Percentiles rank a stretch among this genome's conserved stretches.
Evolutionary conservation across 35 echinoderm and acorn worm genomes (phyloP).

Genomic region (Apostichopus californicus): DNA sequence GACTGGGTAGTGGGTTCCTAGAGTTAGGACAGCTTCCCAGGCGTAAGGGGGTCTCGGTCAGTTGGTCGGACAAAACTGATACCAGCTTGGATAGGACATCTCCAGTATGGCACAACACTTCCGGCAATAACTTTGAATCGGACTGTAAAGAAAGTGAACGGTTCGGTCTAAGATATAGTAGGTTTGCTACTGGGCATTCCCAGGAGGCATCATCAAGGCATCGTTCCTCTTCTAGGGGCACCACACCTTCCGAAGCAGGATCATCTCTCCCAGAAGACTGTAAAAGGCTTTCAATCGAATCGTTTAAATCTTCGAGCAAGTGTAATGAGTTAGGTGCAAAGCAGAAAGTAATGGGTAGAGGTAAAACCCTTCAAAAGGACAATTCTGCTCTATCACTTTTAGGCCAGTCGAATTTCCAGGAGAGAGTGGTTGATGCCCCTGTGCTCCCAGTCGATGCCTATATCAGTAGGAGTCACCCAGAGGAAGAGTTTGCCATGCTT

Average conservation of each 20-base stretch:
- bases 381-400: background rate
- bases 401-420: background rate
- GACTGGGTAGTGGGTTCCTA: background rate
- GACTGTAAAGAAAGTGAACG: background rate
- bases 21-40: too few species aligned
- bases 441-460: conserved; percentile 58
- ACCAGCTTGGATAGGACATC: background rate
- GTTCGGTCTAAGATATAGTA: background rate
- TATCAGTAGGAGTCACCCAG: conserved; percentile 32
- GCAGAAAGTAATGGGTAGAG: background rate
- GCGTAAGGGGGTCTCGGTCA: background rate
- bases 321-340: background rate
- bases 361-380: too few species aligned
- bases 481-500: conserved; percentile 35
- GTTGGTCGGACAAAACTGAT: background rate
- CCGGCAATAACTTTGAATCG: too few species aligned
- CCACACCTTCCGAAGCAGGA: background rate
- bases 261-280: background rate
- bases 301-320: background rate
- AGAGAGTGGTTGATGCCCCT: background rate
- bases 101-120: too few species aligned
- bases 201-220: background rate
- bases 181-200: background rate
- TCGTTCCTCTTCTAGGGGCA: background rate
- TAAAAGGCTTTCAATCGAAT: background rate